phyloP scores from a whole-genome alignment of 2,888 invertebrate genomes.

The Pammene fasciana region DNA sequence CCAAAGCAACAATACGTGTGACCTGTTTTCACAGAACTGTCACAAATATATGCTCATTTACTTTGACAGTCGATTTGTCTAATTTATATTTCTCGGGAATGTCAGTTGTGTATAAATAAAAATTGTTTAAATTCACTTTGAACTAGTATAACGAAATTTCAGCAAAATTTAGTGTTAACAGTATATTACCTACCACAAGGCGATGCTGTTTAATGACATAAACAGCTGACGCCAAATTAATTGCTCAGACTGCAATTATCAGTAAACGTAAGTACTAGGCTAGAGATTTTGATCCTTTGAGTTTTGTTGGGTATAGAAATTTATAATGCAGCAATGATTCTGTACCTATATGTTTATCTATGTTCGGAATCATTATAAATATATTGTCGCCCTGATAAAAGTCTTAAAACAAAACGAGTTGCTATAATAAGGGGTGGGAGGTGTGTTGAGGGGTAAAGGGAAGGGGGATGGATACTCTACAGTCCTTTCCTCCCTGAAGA shows the following conservation, averaged over 20 bases:
- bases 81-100: conserved; percentile 12
- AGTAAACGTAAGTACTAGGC: conserved; percentile 10
- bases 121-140: conserved; percentile 1
- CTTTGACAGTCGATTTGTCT: conserved; percentile 24
- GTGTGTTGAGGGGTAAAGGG: no score
- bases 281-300: neutral
- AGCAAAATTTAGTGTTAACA: conserved; percentile 1
- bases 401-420: no score
- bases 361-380: no score
- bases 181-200: conserved; percentile 1
- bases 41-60: conserved; percentile 2
- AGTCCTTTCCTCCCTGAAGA: no score
- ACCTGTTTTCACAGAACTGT: conserved; percentile 3
- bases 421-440: no score
- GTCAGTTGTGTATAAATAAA: conserved; percentile 12
- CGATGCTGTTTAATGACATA: neutral
- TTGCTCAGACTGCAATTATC: neutral
- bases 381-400: no score
- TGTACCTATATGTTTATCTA: no score
- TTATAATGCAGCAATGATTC: no score
- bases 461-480: no score
- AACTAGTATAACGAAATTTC: neutral
- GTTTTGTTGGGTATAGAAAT: no score
- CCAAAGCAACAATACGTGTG: no score
- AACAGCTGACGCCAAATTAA: conserved; percentile 9